These are phyloP conservation scores for Sebastes schlegelii DNA, from an alignment of 2,113 vertebrate species.

Conservation along the genomic window DNA sequence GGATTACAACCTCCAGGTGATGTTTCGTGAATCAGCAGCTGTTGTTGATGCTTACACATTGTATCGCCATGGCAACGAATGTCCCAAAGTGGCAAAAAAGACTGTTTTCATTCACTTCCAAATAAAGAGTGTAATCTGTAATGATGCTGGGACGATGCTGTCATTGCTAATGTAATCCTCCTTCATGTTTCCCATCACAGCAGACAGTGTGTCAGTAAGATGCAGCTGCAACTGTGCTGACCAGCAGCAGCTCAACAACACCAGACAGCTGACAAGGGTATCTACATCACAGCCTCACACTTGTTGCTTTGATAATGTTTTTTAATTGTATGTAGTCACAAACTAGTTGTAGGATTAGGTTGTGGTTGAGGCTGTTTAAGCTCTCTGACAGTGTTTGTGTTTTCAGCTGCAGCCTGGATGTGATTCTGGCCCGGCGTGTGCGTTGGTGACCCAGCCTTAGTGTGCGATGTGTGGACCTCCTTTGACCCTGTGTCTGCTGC, in stretches of 20 bases:
- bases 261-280: conserved; percentile 36
- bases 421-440: conserved; percentile 31
- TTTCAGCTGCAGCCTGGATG: conserved; percentile 54
- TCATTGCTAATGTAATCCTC: conserved; percentile 36
- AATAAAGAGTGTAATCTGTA: neutral
- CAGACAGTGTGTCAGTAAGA: conserved; percentile 12
- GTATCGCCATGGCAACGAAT: neutral
- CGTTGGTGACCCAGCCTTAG: conserved; percentile 8
- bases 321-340: neutral
- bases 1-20: conserved; percentile 39
- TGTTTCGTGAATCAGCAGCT: conserved; percentile 25
- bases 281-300: conserved; percentile 1
- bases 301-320: neutral
- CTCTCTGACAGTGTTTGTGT: conserved; percentile 11
- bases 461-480: conserved; percentile 60
- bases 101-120: neutral
- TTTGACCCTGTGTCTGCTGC: conserved; percentile 52
- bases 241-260: conserved; percentile 14
- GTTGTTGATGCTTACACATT: conserved; percentile 15
- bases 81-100: neutral
- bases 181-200: conserved; percentile 28
- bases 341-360: neutral
- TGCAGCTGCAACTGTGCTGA: conserved; percentile 53
- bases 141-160: conserved; percentile 2
- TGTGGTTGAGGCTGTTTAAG: neutral